Evolutionary conservation across 2,797 vertebrate species (phyloP), one percentile per base, ranked within the genome.

Genomic region (Apogon talboti): DNA sequence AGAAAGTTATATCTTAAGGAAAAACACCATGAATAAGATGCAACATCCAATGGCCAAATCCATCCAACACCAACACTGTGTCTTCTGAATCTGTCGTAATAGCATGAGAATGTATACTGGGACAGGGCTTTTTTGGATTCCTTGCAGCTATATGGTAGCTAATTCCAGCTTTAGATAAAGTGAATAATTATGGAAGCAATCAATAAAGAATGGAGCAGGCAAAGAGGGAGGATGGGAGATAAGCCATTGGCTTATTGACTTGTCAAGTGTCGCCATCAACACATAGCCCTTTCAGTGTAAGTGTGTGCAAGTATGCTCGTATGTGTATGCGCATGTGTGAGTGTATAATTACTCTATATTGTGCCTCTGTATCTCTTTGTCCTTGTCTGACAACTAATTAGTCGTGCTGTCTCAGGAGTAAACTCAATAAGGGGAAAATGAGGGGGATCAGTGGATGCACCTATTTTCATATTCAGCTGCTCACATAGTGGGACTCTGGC

Each of bases 171-270:
- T 71, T 67, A 86, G 81, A 89, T 89, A 81, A 91, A 91, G 84
- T 87, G 78, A 88, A 92, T 90, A 89, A 92, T 88, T 90, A 88
- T 89, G 67, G 83, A 87, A 74, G 66, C 72, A 83, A 90, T 92
- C 89, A 78, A 90, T 92, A 89, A 84, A 55, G 59, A 78, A 66
- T 71, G 71, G 62, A 72, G 70, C 63, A 71, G 65, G 76, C 64
- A 78, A 81, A 61, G 72, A 72, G 45, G 72, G 44, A 40, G 60
- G 58, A 55, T 64, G 55, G 55, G 67, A 87, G 89, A 90, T 88
- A 92, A 91, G 76, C 74, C 83, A 79, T 52, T 85, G 84, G 84
- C 80, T 92, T 92, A 92, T 92, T 93, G 91, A 92, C 89, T 89
- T 83, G 86, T 92, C 90, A 92, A 86, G 87, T 91, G 87, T 90